Evolutionary conservation across 2,888 invertebrate species (phyloP).

Genomic region (Polia nebulosa): DNA sequence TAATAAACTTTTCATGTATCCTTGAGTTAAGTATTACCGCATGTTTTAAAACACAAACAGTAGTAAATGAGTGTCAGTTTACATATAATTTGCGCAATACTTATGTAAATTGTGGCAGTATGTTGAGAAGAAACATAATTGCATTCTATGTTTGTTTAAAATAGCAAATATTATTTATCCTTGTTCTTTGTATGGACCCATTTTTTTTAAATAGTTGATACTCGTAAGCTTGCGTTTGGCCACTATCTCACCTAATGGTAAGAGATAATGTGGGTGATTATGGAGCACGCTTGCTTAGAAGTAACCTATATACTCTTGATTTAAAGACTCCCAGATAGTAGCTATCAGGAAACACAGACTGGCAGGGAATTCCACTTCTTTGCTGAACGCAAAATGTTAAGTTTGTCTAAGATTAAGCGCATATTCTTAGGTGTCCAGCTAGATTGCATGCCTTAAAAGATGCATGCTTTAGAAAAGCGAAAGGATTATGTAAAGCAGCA

Average conservation of each 20-base stretch:
- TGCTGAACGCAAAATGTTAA: too few relatives aligned
- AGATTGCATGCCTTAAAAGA: constrained; percentile 8
- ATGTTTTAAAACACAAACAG: constrained; percentile 1
- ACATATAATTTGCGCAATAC: constrained; percentile 8
- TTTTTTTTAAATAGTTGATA: too few relatives aligned
- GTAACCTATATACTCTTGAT: too few relatives aligned
- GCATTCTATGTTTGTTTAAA: constrained; percentile 24
- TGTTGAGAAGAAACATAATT: constrained; percentile 31
- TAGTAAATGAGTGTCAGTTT: constrained; percentile 16
- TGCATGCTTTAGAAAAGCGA: constrained; percentile 11
- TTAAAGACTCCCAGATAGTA: too few relatives aligned
- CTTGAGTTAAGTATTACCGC: neutral
- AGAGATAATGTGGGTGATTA: too few relatives aligned
- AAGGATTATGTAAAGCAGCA: constrained; percentile 1
- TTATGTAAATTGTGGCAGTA: constrained; percentile 17
- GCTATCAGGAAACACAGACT: too few relatives aligned
- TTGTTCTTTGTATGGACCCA: constrained; percentile 7
- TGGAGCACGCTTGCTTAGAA: too few relatives aligned
- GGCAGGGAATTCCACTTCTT: too few relatives aligned
- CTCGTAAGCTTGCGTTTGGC: too few relatives aligned
- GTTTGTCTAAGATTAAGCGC: too few relatives aligned
- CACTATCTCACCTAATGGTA: too few relatives aligned
- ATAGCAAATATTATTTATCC: constrained; percentile 12
- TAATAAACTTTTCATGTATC: neutral
- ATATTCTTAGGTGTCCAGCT: neutral